Evolutionary conservation across 2,113 vertebrate species (phyloP), one percentile per base, ranked within the genome.

Genomic region (Neolamprologus fasciatus): DNA sequence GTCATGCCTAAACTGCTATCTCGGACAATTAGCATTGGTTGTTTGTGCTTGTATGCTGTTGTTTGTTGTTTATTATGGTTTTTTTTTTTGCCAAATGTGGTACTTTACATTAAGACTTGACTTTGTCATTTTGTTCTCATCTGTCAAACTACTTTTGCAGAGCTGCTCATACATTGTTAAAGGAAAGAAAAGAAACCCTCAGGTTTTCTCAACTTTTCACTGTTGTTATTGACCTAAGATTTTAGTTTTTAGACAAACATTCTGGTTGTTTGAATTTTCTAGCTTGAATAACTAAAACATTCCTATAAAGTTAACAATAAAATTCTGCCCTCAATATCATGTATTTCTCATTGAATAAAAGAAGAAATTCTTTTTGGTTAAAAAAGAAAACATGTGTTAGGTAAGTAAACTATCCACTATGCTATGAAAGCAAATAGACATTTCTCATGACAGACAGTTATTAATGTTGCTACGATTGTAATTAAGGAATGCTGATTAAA

Each of bases 1-100:
- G 2, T 35, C 58, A 35, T 35, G 31, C 17, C 4, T n/a, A 19
- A 33, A 35, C 6, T 33, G 2, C 31, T 7, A 35, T 35, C 31
- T 66, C 4, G 2, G 31, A 66, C 9, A 35, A 2, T n/a, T 35
- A 19, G 9, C 6, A 7, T 35, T n/a, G 31, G 61, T n/a, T 16
- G 58, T 35, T 35, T 66, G 17, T 35, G 9, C 31, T 33, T 9
- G 3, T 33, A 61, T 17, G 28, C 14, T 33, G 28, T 31, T 5
- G 58, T 19, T 19, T 33, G 28, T 61, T 31, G 21, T 53, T 21
- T 53, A 11, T 54, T 54, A 2, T 2, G n/a, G 5, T 0, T 0
- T 54, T 61, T 61, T 33, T 31, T 16, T 28, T 2, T 1, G 2
- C 28, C 28, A 33, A 63, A 33, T 19, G 3, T 33, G 58, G 16